Conservation (phyloP, 30 jellyfish, hydroid and myxozoan species). For the Sanderia malayensis region DNA sequence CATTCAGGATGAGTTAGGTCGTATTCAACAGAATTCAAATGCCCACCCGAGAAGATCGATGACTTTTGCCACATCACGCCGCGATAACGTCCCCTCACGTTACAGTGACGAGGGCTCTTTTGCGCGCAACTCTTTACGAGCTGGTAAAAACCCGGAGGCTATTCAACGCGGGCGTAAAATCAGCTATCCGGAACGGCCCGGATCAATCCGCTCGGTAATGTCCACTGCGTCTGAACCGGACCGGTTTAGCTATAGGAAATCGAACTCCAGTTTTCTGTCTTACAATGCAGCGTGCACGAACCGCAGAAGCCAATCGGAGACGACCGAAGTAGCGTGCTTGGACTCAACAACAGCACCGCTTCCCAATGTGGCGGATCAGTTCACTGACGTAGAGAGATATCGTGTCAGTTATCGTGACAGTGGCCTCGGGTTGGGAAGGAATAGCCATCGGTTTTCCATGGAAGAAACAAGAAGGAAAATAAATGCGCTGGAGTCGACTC, state of each 20-base stretch:
- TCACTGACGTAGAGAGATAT: slow-evolving; percentile 5
- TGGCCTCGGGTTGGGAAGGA: slow-evolving; percentile 54
- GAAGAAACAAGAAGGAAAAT: slow-evolving; percentile 58
- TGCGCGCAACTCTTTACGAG: slow-evolving; percentile 46
- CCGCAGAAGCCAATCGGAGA: slow-evolving; percentile 55
- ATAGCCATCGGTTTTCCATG: slow-evolving; percentile 56
- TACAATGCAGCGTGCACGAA: slow-evolving; percentile 10
- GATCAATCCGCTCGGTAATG: slow-evolving; percentile 52
- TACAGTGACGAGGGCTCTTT: slow-evolving; percentile 59
- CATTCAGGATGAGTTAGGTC: slow-evolving; percentile 47
- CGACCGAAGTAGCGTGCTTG: too few species aligned
- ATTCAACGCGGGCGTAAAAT: slow-evolving; percentile 28
- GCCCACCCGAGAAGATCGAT: slow-evolving; percentile 39
- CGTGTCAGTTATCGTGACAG: slow-evolving; percentile 61
- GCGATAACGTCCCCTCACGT: slow-evolving; percentile 42
- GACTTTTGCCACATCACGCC: slow-evolving; percentile 42
- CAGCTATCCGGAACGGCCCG: slow-evolving; percentile 60
- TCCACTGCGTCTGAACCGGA: slow-evolving; percentile 63
- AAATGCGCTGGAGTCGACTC: slow-evolving; percentile 38
- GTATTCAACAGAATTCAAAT: slow-evolving; percentile 33
- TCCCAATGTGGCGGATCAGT: slow-evolving; percentile 10
- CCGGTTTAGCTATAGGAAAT: slow-evolving; percentile 40
- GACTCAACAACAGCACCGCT: too few species aligned
- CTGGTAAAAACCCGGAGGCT: slow-evolving; percentile 12
- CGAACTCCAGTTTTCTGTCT: slow-evolving; percentile 43